Conservation (phyloP, 2,888 invertebrate genomes). For the Acrobasis suavella region DNA sequence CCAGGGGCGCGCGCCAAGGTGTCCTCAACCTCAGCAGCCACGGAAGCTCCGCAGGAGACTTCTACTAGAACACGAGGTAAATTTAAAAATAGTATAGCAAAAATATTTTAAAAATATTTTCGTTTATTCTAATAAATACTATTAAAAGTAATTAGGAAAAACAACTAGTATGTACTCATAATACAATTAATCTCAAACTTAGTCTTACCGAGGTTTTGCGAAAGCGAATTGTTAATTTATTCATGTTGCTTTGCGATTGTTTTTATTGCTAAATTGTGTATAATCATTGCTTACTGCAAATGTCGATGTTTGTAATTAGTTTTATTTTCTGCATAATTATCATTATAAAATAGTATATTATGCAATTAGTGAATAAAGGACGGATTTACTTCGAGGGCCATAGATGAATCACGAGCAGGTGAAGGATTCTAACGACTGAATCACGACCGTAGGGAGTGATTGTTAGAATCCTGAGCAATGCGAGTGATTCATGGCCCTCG, state of each 20-base stretch:
- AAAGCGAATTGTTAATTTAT: constrained; percentile 48
- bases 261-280: constrained; percentile 40
- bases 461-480: too few species aligned
- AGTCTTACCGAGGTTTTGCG: constrained; percentile 38
- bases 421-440: too few species aligned
- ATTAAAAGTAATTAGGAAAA: too few species aligned
- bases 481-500: too few species aligned
- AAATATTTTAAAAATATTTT: too few species aligned
- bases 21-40: constrained; percentile 66
- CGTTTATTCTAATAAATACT: too few species aligned
- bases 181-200: background rate
- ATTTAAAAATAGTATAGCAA: constrained; percentile 5
- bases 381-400: too few species aligned
- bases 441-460: too few species aligned
- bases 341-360: too few species aligned
- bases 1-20: constrained; percentile 70
- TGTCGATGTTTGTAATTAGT: constrained; percentile 21
- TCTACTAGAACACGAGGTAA: constrained; percentile 78
- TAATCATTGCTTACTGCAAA: constrained; percentile 35
- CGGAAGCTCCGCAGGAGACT: constrained; percentile 71
- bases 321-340: too few species aligned
- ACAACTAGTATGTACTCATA: background rate
- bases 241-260: constrained; percentile 60
- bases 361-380: too few species aligned
- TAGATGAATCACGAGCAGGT: too few species aligned